These are phyloP conservation scores for Zosterops pallidus DNA, from an alignment of 2,113 vertebrate species.

Conservation along the genomic window DNA sequence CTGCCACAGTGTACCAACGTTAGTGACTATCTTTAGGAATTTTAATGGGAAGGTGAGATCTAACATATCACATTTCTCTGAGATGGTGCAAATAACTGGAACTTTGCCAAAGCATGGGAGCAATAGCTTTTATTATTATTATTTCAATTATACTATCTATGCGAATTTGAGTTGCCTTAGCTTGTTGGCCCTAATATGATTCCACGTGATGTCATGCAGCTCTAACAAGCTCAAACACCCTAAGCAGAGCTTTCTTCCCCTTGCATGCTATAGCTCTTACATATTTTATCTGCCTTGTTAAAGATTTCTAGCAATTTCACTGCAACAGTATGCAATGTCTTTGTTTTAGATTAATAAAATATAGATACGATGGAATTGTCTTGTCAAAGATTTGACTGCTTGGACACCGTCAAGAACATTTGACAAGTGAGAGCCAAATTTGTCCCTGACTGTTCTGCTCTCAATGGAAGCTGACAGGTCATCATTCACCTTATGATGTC, in stretches of 20 bases:
- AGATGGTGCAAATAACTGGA: conserved; percentile 23
- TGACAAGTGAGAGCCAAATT: not conserved
- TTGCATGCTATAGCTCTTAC: conserved; percentile 43
- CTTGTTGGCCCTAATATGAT: conserved; percentile 19
- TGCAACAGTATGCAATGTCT: conserved; percentile 48
- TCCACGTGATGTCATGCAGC: not conserved
- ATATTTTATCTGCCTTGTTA: conserved; percentile 42
- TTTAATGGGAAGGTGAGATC: conserved; percentile 47
- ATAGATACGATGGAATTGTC: conserved; percentile 11
- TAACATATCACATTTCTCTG: conserved; percentile 26
- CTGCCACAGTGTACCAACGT: conserved; percentile 57
- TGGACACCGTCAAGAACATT: conserved; percentile 16
- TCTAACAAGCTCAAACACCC: conserved; percentile 18
- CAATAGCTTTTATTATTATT: not conserved
- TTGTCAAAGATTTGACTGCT: conserved; percentile 54
- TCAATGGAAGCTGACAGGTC: conserved; percentile 42
- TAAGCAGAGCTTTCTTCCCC: conserved; percentile 36
- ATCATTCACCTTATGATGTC: conserved; percentile 54
- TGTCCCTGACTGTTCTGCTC: conserved; percentile 31
- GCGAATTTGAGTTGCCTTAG: not conserved
- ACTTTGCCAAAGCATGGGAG: conserved; percentile 9
- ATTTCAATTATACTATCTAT: conserved; percentile 1
- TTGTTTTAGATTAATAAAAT: conserved; percentile 68
- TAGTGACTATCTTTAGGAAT: conserved; percentile 71
- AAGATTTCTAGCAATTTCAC: conserved; percentile 55